Conservation (phyloP, 2,113 vertebrate genomes). For the Cricetomys ansorgei region DNA sequence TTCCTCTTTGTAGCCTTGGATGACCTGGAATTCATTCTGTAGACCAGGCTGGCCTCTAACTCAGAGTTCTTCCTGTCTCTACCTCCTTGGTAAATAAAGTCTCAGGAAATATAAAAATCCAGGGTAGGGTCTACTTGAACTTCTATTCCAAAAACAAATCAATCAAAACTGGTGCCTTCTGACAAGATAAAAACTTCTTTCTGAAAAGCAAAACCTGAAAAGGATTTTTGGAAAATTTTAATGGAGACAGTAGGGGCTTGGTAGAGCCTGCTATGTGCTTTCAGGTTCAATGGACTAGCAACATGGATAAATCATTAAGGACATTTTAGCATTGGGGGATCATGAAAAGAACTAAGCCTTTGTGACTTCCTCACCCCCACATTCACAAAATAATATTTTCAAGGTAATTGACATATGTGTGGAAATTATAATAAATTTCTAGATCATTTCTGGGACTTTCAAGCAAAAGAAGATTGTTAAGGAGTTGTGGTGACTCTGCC, state of each 20-base stretch:
- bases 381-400: neutral
- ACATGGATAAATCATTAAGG: neutral
- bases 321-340: neutral
- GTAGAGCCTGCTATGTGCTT: accelerated
- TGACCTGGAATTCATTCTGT: too few relatives aligned
- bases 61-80: too few relatives aligned
- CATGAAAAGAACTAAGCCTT: neutral
- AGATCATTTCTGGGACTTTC: neutral
- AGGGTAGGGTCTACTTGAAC: neutral
- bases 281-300: neutral
- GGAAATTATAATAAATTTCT: neutral
- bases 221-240: neutral
- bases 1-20: too few relatives aligned
- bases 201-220: neutral
- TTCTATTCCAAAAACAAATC: neutral
- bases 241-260: neutral
- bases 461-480: neutral
- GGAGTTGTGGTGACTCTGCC: neutral
- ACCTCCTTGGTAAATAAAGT: too few relatives aligned
- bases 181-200: neutral
- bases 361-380: accelerated
- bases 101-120: neutral
- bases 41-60: too few relatives aligned
- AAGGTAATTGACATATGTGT: neutral
- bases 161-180: neutral